Evolutionary conservation across 2,888 invertebrate genomes (phyloP).

Genomic region (Phragmatobia fuliginosa): DNA sequence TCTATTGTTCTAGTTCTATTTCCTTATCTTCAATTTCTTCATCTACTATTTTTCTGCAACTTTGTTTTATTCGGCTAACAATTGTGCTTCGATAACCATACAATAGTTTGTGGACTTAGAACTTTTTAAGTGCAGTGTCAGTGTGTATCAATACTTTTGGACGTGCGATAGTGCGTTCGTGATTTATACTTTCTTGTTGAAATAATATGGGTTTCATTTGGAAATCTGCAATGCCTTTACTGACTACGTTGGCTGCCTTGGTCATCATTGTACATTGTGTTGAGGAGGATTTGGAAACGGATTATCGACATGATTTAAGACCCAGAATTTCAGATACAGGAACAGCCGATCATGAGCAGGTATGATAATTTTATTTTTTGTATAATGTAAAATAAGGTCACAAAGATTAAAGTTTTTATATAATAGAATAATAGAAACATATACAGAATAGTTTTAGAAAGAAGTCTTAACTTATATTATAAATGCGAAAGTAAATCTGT

Average conservation of each 20-base stretch:
- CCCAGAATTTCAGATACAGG: slow-evolving; percentile 68
- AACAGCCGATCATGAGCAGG: slow-evolving; percentile 71
- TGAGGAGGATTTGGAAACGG: slow-evolving; percentile 72
- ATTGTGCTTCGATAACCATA: slow-evolving; percentile 35
- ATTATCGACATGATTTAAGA: slow-evolving; percentile 66
- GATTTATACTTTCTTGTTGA: slow-evolving; percentile 47
- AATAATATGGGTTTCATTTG: slow-evolving; percentile 81
- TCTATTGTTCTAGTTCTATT: slow-evolving; percentile 60
- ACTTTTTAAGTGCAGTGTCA: slow-evolving; percentile 53
- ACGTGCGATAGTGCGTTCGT: slow-evolving; percentile 49
- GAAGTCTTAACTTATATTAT: too few relatives aligned
- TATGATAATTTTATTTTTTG: slow-evolving; percentile 35
- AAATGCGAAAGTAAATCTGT: too few relatives aligned
- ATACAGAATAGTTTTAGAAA: too few relatives aligned
- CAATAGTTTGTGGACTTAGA: slow-evolving; percentile 25
- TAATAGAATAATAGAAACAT: too few relatives aligned
- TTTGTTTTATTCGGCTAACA: slow-evolving; percentile 37
- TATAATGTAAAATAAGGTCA: neutral
- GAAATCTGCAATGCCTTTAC: slow-evolving; percentile 75
- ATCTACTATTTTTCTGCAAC: slow-evolving; percentile 37
- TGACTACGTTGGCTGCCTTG: slow-evolving; percentile 82
- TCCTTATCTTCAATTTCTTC: slow-evolving; percentile 58
- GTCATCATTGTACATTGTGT: slow-evolving; percentile 81
- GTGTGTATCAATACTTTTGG: slow-evolving; percentile 50
- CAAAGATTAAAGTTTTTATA: too few relatives aligned